A percentile compares a stretch with the other conserved stretches of the same genome.
Conservation (phyloP, 2,888 invertebrate species). For the Aleiodes leptofemur region DNA sequence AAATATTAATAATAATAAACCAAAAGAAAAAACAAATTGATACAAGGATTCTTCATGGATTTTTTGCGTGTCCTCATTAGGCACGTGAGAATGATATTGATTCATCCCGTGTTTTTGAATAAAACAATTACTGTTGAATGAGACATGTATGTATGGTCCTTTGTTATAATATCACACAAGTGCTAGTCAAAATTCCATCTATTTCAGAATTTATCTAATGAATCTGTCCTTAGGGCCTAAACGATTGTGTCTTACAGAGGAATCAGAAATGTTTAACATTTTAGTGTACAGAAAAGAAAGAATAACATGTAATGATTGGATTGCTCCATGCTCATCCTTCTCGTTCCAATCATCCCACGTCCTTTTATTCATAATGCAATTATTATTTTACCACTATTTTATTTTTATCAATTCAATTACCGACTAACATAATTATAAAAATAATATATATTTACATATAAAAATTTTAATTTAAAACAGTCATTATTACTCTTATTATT, state of each 20-base stretch:
- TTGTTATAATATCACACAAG: conserved; percentile 54
- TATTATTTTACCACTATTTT: conserved; percentile 33
- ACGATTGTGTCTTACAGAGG: conserved; percentile 29
- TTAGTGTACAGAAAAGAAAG: background rate
- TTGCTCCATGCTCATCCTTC: conserved; percentile 32
- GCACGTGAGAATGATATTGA: background rate
- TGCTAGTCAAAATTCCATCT: conserved; percentile 73
- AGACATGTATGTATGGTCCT: conserved; percentile 17
- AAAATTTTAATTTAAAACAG: conserved; percentile 66
- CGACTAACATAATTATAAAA: conserved; percentile 56
- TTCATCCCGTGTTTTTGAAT: background rate
- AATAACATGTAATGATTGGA: conserved; percentile 18
- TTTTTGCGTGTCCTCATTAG: background rate
- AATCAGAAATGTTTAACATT: conserved; percentile 15
- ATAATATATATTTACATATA: conserved; percentile 58
- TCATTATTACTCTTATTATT: conserved; percentile 61
- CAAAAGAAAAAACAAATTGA: conserved; percentile 22
- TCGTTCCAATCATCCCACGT: conserved; percentile 27
- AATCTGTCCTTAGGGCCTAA: conserved; percentile 46
- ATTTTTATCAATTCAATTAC: conserved; percentile 60
- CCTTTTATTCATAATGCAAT: conserved; percentile 35
- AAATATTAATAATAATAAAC: conserved; percentile 11
- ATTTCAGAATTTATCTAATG: conserved; percentile 51
- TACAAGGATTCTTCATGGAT: background rate
- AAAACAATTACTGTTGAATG: background rate